These are phyloP conservation scores for Brachionus paranguensis DNA, from an alignment of 1,140 invertebrate species.

Conservation along the genomic window DNA sequence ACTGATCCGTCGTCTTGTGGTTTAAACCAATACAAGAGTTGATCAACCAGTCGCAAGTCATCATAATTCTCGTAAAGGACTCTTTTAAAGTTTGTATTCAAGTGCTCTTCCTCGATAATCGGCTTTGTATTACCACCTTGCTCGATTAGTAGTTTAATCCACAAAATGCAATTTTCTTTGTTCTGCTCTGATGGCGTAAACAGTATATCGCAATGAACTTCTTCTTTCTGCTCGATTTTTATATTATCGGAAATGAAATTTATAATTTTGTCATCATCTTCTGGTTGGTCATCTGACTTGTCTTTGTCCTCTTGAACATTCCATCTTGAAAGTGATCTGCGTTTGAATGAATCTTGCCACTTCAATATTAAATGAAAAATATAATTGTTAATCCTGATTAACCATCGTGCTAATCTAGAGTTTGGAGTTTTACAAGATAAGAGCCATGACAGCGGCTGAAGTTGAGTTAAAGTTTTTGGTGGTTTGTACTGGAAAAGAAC, in stretches of 20 bases:
- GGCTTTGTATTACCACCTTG: neutral
- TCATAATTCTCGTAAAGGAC: neutral
- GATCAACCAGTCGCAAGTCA: neutral
- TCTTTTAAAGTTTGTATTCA: neutral
- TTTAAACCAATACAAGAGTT: constrained; percentile 1
- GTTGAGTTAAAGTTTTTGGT: neutral
- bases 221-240: neutral
- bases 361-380: neutral
- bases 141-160: neutral
- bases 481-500: neutral
- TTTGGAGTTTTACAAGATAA: constrained; percentile 42
- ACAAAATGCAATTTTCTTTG: neutral
- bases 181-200: neutral
- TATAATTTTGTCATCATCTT: neutral
- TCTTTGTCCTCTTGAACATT: neutral
- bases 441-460: constrained; percentile 51
- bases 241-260: neutral
- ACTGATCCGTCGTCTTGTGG: neutral
- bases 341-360: neutral
- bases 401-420: neutral
- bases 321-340: neutral
- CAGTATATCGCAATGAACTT: neutral
- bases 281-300: neutral
- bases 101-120: neutral
- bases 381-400: neutral